These are phyloP conservation scores for Celastrina argiolus DNA, from an alignment of 2,888 invertebrate genomes.

Conservation along the genomic window DNA sequence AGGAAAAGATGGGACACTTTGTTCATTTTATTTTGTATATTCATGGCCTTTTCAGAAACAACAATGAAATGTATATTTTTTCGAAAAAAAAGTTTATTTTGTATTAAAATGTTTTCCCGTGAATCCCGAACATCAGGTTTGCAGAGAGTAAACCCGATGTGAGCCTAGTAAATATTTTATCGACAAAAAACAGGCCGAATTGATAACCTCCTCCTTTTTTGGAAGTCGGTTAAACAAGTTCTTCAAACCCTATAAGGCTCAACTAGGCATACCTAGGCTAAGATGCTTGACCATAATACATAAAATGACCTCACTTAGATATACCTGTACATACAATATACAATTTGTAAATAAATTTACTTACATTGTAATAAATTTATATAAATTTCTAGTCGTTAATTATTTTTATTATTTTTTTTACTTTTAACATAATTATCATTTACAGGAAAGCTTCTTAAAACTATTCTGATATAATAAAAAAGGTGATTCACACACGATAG, in stretches of 20 bases:
- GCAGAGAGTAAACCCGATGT: background rate
- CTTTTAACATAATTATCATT: background rate
- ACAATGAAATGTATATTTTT: no score
- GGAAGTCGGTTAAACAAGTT: background rate
- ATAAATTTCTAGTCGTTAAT: constrained; percentile 40
- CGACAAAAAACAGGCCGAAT: no score
- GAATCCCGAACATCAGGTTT: background rate
- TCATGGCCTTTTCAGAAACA: no score
- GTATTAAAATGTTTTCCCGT: background rate
- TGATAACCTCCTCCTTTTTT: no score
- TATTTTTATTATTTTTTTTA: constrained; percentile 31
- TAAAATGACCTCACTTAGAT: constrained; percentile 7
- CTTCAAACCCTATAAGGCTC: background rate
- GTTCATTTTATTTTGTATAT: no score
- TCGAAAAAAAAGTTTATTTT: no score
- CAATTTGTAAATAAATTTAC: constrained; percentile 31
- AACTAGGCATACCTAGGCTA: constrained; percentile 4
- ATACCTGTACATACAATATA: constrained; percentile 27
- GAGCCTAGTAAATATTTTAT: background rate
- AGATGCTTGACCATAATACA: constrained; percentile 3
- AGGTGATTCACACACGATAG: no score
- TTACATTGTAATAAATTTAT: constrained; percentile 34
- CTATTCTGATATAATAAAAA: background rate
- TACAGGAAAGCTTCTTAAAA: background rate
- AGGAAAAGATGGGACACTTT: background rate